Conservation (phyloP, 1,140 invertebrate species). For the Arion vulgaris region DNA sequence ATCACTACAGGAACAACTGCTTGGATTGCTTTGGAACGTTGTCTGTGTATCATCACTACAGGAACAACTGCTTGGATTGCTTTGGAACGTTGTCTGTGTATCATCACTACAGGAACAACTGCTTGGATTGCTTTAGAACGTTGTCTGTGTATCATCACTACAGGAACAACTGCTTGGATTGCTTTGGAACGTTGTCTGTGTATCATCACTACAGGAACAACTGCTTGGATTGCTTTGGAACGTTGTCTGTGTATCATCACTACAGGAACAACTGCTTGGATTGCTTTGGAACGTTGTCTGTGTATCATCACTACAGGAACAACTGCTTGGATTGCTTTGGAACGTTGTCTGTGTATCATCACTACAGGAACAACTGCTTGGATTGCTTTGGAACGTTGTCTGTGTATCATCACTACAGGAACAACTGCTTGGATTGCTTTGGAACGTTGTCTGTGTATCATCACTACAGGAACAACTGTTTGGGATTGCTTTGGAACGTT, state of each 20-base stretch:
- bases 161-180: not conserved
- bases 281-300: not conserved
- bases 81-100: constrained; percentile 7
- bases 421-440: too few species aligned
- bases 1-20: not conserved
- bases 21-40: not conserved
- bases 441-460: too few species aligned
- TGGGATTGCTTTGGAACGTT: too few species aligned
- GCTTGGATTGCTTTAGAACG: not conserved
- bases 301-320: not conserved
- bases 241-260: not conserved
- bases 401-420: too few species aligned
- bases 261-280: not conserved
- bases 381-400: too few species aligned
- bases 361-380: not conserved
- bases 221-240: not conserved
- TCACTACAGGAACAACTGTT: not conserved
- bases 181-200: constrained; percentile 3
- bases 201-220: not conserved
- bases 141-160: too few species aligned
- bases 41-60: too few species aligned
- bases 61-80: not conserved
- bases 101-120: not conserved
- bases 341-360: constrained; percentile 11
- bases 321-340: not conserved